Base-by-base conservation (phyloP, 2,797 vertebrate genomes). In the Petrocephalus schoutedeni region DNA sequence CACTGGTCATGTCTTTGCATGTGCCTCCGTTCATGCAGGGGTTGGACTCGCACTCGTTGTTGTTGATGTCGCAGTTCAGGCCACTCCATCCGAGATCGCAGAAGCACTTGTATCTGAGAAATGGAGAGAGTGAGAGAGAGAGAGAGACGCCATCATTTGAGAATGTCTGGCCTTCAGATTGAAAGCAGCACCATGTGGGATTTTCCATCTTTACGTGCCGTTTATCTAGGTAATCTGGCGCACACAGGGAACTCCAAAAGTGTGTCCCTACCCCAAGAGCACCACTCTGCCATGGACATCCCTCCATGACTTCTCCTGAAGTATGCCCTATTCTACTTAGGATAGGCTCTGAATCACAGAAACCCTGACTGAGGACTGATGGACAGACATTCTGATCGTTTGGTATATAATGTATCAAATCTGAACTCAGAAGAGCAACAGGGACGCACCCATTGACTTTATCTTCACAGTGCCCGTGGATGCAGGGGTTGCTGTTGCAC, bases 1-100 rank as follows among this genome's bases (percentile, higher is more conserved):
- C 98, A 0, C 97, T 96, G 92, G 97, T 98, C 98, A 99, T 98
- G 92, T 99, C 98, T 89, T 95, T 97, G 93, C 98, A 99, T 91
- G 97, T 97, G 84, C 98, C 98, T 4, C 97, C 97, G 0, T 99
- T 99, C 95, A 96, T 96, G 2, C 98, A 99, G 0, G 98, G 98
- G 89, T 97, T 98, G 71, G 98, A 99, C 77, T 98, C 98, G 1
- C 98, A 99, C 91, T 99, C 98, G 0, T 99, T 96, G 89, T 97
- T 97, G 94, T 99, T 99, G 91, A 98, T 92, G 92, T 98, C 98
- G 0, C 98, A 99, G 95, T 98, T 97, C 0, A 95, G 94, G 1
- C 98, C 98, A 0, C 97, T 98, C 98, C 98, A 99, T 90, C 98
- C 98, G 0, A 96, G 94, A 91, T 97, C 96, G 0, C 98, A 99